Base-by-base conservation (phyloP, 2,888 invertebrate species). In the Oscheius sp. region DNA sequence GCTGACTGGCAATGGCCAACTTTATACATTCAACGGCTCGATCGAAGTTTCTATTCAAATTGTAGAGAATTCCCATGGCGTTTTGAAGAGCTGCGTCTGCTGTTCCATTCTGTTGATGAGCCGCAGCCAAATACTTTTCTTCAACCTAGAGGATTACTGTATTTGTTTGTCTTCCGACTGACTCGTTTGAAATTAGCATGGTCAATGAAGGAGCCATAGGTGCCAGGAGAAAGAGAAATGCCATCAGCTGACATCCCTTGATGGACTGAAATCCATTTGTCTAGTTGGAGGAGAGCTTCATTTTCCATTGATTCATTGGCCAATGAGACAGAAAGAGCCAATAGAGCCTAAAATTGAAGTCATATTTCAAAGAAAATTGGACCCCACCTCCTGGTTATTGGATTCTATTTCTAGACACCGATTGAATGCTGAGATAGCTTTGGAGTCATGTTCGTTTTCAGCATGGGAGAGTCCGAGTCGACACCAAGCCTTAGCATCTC, bases 1-100 rank as follows among this genome's bases (percentile, higher is more conserved):
- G 75, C 15, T 91, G 90, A 15, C 92, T 92, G 88, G 92, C 92
- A 15, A 98, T 88, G 0, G 96, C 96, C 45, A 95, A 91, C 83
- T 91, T 91, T 87, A 97, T 96, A 88, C 96, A 98, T 88, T 98
- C 97, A 0, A 93, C 93, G 15, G 98, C 98, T 89, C 96, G 95
- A 81, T 94, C 93, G 88, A 93, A 96, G 86, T 98, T 96, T 25
- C 92, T 92, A 45, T 93, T 93, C 45, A 97, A 90, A 88, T 96
- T 96, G 86, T 96, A 96, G 39, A 98, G 90, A 17, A 98, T 94
- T 23, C 89, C 89, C 17, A 98, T 89, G 55, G 94, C 95, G 73
- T 86, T 86, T 70, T 86, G 85, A n/a, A 86, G 75, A 39, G 76
- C 79, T 5, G 81, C 74, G 65, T 85, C 84, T 0, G 80, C 78